Conservation (phyloP, 1,140 invertebrate genomes). For the Ganaspis sp. region DNA sequence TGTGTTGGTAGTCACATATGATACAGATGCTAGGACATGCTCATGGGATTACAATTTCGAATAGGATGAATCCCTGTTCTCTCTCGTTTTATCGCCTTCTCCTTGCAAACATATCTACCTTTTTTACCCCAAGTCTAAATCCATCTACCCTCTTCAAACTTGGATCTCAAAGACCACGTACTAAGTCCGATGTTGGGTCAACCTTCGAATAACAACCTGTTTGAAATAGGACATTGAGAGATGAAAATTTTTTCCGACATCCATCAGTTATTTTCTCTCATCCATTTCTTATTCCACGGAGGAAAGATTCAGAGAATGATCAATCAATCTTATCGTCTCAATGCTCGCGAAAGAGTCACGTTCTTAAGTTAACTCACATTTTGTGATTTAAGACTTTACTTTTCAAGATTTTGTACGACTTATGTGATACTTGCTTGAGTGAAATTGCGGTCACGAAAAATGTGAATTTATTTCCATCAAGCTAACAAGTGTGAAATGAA, state of each 20-base stretch:
- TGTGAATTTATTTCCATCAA: conserved; percentile 20
- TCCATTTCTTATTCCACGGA: not conserved
- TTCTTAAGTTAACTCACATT: conserved; percentile 17
- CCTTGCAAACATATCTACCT: not conserved
- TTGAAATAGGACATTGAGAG: conserved; percentile 14
- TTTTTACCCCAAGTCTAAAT: not conserved
- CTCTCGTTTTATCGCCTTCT: not conserved
- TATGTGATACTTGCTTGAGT: not conserved
- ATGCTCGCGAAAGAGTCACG: not conserved
- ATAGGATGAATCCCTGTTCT: conserved; percentile 6
- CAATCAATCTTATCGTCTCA: conserved; percentile 20
- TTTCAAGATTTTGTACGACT: not conserved
- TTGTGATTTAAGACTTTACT: conserved; percentile 16
- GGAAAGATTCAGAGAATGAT: conserved; percentile 4
- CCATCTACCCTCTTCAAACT: conserved; percentile 32
- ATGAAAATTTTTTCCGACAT: conserved; percentile 19
- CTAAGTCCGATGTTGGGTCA: conserved; percentile 1
- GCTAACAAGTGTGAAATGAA: conserved; percentile 25
- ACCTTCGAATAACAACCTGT: conserved; percentile 5
- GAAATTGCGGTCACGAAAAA: conserved; percentile 22
- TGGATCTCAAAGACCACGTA: not conserved
- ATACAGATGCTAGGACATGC: not conserved
- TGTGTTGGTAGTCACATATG: conserved; percentile 3
- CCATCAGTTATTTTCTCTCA: conserved; percentile 1
- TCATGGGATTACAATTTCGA: conserved; percentile 18